phyloP scores from a whole-genome alignment of 2,113 vertebrate genomes.

The Piaya cayana region DNA sequence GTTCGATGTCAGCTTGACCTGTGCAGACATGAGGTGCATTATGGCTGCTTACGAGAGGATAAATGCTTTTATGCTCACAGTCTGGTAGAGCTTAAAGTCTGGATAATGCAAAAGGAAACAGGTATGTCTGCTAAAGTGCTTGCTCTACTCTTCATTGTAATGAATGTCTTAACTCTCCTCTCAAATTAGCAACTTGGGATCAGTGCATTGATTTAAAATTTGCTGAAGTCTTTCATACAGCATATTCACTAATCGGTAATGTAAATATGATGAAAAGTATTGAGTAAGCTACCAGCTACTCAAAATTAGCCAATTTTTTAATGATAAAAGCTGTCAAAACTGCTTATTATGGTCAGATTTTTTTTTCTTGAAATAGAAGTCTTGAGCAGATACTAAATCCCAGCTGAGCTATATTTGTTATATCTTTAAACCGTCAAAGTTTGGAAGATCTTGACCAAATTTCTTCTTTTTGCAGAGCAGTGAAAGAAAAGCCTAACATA shows the following conservation, averaged over 20 bases:
- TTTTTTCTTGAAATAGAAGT: not conserved
- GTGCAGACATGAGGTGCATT: constrained; percentile 94
- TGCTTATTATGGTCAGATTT: not conserved
- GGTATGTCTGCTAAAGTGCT: constrained; percentile 65
- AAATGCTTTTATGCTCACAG: constrained; percentile 96
- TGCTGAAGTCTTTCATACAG: not conserved
- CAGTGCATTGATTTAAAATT: not conserved
- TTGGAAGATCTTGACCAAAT: not conserved
- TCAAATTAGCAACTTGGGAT: not conserved
- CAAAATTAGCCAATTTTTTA: not conserved
- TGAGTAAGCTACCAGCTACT: not conserved
- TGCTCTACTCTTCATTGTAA: not conserved
- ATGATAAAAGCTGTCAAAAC: not conserved
- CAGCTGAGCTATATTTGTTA: not conserved
- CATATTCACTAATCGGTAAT: not conserved
- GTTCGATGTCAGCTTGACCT: constrained; percentile 86
- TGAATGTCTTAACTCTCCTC: not conserved
- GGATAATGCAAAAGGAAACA: constrained; percentile 92
- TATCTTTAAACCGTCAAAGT: not conserved
- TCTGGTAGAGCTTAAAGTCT: constrained; percentile 94
- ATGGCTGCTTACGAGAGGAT: constrained; percentile 92
- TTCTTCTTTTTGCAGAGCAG: not conserved
- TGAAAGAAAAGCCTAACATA: not conserved
- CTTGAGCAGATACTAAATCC: not conserved
- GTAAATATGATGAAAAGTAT: not conserved